These are phyloP conservation scores for Ips nitidus DNA, from an alignment of 1,140 invertebrate genomes.

Conservation along the genomic window DNA sequence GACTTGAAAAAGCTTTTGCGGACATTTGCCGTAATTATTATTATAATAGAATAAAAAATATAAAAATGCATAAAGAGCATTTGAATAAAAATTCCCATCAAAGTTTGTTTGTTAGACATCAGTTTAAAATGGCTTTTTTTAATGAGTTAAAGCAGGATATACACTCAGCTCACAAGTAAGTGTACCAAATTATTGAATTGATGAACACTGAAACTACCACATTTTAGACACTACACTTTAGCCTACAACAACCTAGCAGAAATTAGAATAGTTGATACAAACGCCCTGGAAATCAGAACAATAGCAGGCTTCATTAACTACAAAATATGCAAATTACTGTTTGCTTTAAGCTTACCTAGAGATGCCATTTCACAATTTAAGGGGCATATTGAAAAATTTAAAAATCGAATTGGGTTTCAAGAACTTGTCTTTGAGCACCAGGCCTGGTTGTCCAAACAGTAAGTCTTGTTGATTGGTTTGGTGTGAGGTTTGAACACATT, in stretches of 20 bases:
- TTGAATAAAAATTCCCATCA: constrained; percentile 91
- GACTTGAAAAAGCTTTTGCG: constrained; percentile 90
- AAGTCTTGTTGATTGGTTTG: constrained; percentile 47
- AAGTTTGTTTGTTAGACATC: constrained; percentile 90
- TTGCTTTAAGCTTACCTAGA: constrained; percentile 82
- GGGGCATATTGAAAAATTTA: constrained; percentile 87
- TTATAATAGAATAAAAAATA: constrained; percentile 80
- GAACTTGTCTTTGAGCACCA: constrained; percentile 93
- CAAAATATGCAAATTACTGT: constrained; percentile 89
- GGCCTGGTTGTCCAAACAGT: constrained; percentile 97
- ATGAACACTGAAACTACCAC: too few relatives aligned
- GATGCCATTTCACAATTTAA: constrained; percentile 94
- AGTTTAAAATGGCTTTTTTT: constrained; percentile 97
- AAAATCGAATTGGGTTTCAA: constrained; percentile 70
- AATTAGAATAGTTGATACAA: constrained; percentile 83
- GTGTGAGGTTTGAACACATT: neutral
- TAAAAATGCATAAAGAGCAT: constrained; percentile 87
- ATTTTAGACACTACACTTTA: constrained; percentile 84
- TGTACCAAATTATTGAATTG: constrained; percentile 34
- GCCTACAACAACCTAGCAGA: constrained; percentile 89
- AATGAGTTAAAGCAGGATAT: constrained; percentile 92
- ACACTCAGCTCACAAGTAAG: constrained; percentile 84
- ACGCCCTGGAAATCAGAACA: constrained; percentile 90
- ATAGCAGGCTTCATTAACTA: constrained; percentile 96
- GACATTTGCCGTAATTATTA: constrained; percentile 93